Base-by-base conservation (phyloP, 2,113 vertebrate species). In the Podiceps cristatus region DNA sequence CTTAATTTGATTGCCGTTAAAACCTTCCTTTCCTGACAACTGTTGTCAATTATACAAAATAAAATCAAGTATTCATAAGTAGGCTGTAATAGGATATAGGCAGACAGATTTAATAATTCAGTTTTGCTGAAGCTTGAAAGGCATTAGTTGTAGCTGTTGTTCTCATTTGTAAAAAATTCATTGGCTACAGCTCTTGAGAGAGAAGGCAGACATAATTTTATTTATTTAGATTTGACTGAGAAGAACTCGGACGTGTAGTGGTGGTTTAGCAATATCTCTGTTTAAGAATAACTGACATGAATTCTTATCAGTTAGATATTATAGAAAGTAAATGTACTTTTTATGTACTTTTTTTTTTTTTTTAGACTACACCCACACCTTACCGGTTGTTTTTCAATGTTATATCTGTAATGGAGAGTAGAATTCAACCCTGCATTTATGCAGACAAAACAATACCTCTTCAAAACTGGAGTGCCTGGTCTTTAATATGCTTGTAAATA, bases 1-100 rank as follows among this genome's bases (percentile, higher is more conserved):
- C 98, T 98, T 98, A 97, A 98, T 98, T 97, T 96, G 97, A 97
- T 98, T 98, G 98, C 98, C 73, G 88, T 98, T 97, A 98, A 98
- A 98, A 98, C 97, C 97, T 98, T 97, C 96, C 95, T 98, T 98
- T 97, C 98, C 98, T 98, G 98, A 99, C 98, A 98, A 98, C 98
- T 98, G 98, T 98, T 98, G 99, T 99, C 99, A 99, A 97, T 99
- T 99, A 99, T 98, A 98, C 98, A 99, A 99, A 99, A 98, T 99
- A 98, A 99, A 99, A 99, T 99, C 99, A 99, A 99, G 99, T 99
- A 99, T 99, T 99, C 99, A 99, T 99, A 99, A 99, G 99, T 97
- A 98, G 98, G 86, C 97, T 90, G 99, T 98, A 99, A 99, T 97
- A 91, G 98, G 99, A 99, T 99, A 99, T 98, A 96, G 98, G 95